Evolutionary conservation across 2,888 invertebrate genomes (phyloP), one percentile per base, ranked within the genome.

Genomic region (Smittia sp.): DNA sequence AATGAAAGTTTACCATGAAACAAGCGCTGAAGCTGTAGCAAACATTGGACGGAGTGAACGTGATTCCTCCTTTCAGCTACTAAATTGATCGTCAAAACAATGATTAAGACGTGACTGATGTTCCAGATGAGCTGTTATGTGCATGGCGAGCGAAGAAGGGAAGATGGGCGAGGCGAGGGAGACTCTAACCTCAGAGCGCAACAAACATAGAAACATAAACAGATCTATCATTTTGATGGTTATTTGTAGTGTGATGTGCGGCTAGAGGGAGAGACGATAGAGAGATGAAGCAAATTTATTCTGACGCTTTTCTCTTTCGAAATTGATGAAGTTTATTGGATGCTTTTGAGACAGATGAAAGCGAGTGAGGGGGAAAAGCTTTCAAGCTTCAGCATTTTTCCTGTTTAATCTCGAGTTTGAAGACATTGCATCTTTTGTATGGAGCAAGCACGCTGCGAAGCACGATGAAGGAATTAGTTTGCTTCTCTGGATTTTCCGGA

Each of bases 81-180:
- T 72, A 72, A 72, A 72, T 72, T 72, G 72, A 62, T 72, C 72
- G 62, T 72, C 72, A 62, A 72, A 72, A 72, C 72, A 72, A 72
- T 72, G 52, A 72, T 75, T 66, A 75, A 72, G 74, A 75, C 75
- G 75, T 75, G 75, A 63, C 70, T 74, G 75, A 75, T 74, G 74
- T 75, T 67, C 46, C 68, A 74, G 74, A 75, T 75, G 75, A 75
- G 75, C 67, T 65, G 66, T 32, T 58, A 22, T 63, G 68, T 54
- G 63, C 58, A 27, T 3, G 58, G 13, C 7, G 27, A n/a, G 27
- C 9, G 1, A 20, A 20, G 27, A 27, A 25, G 25, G 63, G 63
- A 25, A n/a, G 25, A 22, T 7, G 1, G 20, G n/a, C 13, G 11
- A 72, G 70, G 62, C 11, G 27, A 39, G 54, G 52, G 13, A 27